phyloP scores from a whole-genome alignment of 2,113 vertebrate species.

The Coptodon rendalli region DNA sequence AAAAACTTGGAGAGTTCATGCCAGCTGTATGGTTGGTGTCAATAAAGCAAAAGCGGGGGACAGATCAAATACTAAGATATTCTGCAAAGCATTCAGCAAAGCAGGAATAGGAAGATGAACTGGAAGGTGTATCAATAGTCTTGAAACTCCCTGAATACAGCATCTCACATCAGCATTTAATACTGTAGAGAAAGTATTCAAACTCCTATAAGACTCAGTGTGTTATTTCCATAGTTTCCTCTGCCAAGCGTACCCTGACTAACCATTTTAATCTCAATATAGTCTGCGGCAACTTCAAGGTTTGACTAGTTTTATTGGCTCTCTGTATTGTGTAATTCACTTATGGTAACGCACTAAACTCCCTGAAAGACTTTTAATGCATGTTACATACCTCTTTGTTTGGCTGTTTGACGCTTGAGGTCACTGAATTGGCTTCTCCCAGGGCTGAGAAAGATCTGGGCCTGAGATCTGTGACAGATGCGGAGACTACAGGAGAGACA shows the following conservation, averaged over 20 bases:
- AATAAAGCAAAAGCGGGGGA: rapidly evolving
- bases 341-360: not conserved
- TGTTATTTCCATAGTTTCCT: not conserved
- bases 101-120: not conserved
- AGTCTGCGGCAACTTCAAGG: not conserved
- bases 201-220: not conserved
- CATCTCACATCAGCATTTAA: not conserved
- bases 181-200: not conserved
- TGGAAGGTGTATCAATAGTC: not conserved
- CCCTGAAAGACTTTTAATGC: not conserved
- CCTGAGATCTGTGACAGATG: constrained; percentile 46
- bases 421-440: constrained; percentile 60
- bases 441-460: constrained; percentile 60
- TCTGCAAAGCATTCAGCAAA: not conserved
- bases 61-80: not conserved
- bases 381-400: constrained; percentile 66
- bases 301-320: not conserved
- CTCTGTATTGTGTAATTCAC: not conserved
- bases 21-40: not conserved
- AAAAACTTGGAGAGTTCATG: not conserved
- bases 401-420: constrained; percentile 58
- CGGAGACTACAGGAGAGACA: not conserved
- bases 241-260: rapidly evolving
- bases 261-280: not conserved
- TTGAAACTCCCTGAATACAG: not conserved